phyloP scores from a whole-genome alignment of 2,888 invertebrate species.

The Drosophila rellima region DNA sequence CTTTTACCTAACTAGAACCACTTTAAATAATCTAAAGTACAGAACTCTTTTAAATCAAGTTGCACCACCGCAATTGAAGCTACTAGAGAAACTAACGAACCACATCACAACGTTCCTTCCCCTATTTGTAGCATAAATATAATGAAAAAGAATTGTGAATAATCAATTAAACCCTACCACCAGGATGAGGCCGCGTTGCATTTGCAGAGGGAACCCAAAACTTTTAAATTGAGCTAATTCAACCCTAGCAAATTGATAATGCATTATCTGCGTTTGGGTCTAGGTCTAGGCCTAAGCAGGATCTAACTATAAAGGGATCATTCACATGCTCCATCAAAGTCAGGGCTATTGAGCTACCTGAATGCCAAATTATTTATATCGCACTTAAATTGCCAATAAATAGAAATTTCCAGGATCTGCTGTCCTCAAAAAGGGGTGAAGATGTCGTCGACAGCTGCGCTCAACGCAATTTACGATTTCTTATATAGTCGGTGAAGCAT shows the following conservation, averaged over 20 bases:
- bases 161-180: conserved; percentile 71
- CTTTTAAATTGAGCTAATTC: conserved; percentile 68
- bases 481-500: conserved; percentile 53
- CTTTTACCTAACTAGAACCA: not conserved
- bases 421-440: conserved; percentile 60
- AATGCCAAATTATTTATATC: conserved; percentile 78
- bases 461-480: conserved; percentile 53
- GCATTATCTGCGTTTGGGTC: conserved; percentile 56
- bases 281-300: conserved; percentile 1
- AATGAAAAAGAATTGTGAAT: conserved; percentile 60
- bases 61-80: conserved; percentile 18
- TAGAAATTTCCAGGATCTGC: conserved; percentile 60
- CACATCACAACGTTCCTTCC: conserved; percentile 25
- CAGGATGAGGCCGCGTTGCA: conserved; percentile 37
- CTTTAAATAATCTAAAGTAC: conserved; percentile 13
- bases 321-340: conserved; percentile 72
- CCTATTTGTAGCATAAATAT: conserved; percentile 31
- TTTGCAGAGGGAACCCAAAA: conserved; percentile 18
- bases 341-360: conserved; percentile 63
- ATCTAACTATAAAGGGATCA: conserved; percentile 36
- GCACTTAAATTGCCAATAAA: conserved; percentile 80
- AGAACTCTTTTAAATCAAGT: conserved; percentile 13
- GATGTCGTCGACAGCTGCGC: conserved; percentile 72
- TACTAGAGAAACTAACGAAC: conserved; percentile 27
- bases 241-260: conserved; percentile 76